Percentiles rank a stretch among this genome's conserved stretches.
phyloP scores from a whole-genome alignment of 1,140 invertebrate species.

The Heterodera carotae region DNA sequence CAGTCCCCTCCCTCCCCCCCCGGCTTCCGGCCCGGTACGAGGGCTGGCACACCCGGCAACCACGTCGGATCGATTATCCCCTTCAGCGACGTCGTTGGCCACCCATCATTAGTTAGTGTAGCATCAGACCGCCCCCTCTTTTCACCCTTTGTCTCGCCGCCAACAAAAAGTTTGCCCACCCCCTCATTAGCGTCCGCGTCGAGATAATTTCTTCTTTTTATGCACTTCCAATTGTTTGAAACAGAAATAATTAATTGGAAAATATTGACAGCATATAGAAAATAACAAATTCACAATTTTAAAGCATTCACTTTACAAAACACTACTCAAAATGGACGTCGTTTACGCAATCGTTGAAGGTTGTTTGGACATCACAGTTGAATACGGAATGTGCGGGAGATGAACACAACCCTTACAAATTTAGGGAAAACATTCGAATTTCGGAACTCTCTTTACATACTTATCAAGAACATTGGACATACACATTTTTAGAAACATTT shows the following conservation, averaged over 20 bases:
- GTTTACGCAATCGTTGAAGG: conserved; percentile 17
- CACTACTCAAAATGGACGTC: conserved; percentile 25
- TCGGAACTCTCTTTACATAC: too few relatives aligned
- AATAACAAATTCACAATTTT: background rate
- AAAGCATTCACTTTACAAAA: background rate
- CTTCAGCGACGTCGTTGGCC: background rate
- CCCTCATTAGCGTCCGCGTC: background rate
- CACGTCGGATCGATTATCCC: background rate
- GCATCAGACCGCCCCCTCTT: too few relatives aligned
- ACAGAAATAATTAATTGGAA: background rate
- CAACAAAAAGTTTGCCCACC: too few relatives aligned
- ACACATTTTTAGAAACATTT: too few relatives aligned
- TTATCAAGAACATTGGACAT: too few relatives aligned
- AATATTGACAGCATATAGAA: background rate
- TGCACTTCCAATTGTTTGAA: background rate
- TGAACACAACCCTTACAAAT: too few relatives aligned
- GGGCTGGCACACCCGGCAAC: background rate
- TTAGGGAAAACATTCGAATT: too few relatives aligned
- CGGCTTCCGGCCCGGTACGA: too few relatives aligned
- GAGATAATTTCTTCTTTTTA: background rate
- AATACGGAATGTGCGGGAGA: background rate
- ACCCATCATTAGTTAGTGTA: background rate
- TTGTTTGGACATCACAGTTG: background rate
- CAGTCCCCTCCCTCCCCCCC: background rate
- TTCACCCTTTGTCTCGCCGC: background rate